Percentiles rank a stretch among this genome's conserved stretches.
phyloP scores from a whole-genome alignment of 2,113 vertebrate genomes.

The Tyrannus savana region DNA sequence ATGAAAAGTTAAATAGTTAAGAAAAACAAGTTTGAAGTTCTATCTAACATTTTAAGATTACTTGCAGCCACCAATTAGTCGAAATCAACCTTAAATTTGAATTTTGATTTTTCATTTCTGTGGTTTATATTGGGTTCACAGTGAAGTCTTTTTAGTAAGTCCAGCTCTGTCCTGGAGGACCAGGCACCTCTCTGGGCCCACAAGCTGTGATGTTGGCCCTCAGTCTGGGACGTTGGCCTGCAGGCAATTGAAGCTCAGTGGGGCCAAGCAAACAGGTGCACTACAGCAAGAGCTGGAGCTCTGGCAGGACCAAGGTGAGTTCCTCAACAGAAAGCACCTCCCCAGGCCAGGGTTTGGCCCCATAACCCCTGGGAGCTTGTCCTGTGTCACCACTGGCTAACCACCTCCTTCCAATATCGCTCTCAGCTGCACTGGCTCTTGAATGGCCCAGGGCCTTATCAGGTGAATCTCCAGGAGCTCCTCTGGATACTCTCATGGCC shows the following conservation, averaged over 20 bases:
- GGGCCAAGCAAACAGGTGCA: not conserved
- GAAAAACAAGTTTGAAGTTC: not conserved
- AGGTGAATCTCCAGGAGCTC: not conserved
- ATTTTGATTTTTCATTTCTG: not conserved
- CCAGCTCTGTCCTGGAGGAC: fast-evolving
- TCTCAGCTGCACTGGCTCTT: not conserved
- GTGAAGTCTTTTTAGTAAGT: not conserved
- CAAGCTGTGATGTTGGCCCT: not conserved
- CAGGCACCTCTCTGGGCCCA: fast-evolving
- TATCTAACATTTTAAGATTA: not conserved
- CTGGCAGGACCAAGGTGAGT: not conserved
- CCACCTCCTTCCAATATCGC: too few species aligned
- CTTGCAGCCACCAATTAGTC: not conserved
- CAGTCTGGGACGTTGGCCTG: fast-evolving
- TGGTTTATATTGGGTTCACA: not conserved
- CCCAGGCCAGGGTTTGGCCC: fast-evolving
- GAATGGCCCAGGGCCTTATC: not conserved
- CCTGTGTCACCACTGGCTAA: not conserved
- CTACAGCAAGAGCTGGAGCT: not conserved
- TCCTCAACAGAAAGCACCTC: not conserved
- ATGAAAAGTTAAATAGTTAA: not conserved
- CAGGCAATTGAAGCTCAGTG: not conserved
- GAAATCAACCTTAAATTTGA: not conserved
- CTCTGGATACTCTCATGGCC: not conserved
- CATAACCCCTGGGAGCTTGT: not conserved